Base-by-base conservation (phyloP, 2,113 vertebrate species). In the Cavia porcellus region DNA sequence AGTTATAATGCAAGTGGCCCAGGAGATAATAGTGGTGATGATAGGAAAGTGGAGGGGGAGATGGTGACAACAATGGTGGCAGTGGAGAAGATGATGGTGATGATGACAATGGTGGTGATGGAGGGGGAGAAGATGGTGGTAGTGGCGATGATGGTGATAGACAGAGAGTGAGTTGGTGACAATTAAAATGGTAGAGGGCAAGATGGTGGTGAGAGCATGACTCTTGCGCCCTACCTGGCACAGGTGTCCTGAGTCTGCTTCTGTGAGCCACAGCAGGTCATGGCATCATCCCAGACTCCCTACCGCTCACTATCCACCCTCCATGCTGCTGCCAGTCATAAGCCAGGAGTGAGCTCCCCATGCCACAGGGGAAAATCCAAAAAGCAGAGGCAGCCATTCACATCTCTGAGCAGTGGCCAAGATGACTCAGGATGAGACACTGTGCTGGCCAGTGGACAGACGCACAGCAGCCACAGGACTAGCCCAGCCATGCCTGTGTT, bases 401-500 rank as follows among this genome's bases (percentile, higher is more conserved):
- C 15, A 25, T 30, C 20, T 79, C 25, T 12, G 5, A 77, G 35
- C 1, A 5, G 38, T 5, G 30, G 45, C 35, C 15, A 52, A 52
- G 57, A 59, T 95, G 89, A 97, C 92, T 96, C 89, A 94, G 68
- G 45, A 57, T 55, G 61, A 74, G 42, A 35, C 0, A 1, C 17
- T 0, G 35, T 50, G 15, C 7, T n/a, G 59, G 55, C 61, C 80
- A 75, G 74, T 35, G 80, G 89, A 90, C 17, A 57, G 42, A 47
- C 74, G 62, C 0, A 0, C 0, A 2, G 84, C 45, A 19, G 75
- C 68, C 89, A n/a, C 59, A 30, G 61, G 72, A 81, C 25, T 15
- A 25, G 38, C 47, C 47, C 30, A 22, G 68, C 59, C 25, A 7
- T 3, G 25, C 47, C 92, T 1, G 0, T 5, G 28, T 42, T 20